A percentile compares a stretch with the other conserved stretches of the same genome.
phyloP scores from a whole-genome alignment of 2,797 vertebrate species.

The Eurystomus glaucurus region DNA sequence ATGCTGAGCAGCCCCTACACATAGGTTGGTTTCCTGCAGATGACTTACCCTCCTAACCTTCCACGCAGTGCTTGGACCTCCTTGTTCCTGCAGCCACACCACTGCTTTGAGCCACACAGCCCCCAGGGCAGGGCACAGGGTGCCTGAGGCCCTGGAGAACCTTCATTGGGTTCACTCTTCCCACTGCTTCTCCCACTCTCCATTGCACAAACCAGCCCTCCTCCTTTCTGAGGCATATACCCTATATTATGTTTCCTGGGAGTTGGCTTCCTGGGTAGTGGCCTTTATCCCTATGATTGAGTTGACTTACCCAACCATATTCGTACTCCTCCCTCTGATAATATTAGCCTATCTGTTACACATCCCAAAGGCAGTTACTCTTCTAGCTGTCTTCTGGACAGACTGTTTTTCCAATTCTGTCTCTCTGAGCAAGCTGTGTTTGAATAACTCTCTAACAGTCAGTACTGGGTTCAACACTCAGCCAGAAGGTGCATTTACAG shows the following conservation, averaged over 20 bases:
- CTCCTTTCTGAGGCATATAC: neutral
- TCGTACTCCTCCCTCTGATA: constrained; percentile 19
- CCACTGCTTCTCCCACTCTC: neutral
- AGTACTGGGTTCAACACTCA: neutral
- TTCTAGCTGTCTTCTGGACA: neutral
- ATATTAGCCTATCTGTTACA: neutral
- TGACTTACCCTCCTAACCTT: neutral
- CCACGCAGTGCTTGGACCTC: rapidly evolving
- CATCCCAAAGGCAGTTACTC: neutral
- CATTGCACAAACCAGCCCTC: neutral
- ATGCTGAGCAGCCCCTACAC: neutral
- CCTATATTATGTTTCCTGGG: neutral
- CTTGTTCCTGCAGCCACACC: rapidly evolving
- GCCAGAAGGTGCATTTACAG: neutral
- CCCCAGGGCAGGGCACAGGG: neutral
- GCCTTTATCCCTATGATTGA: neutral
- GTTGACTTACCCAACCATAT: neutral
- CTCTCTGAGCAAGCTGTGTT: neutral
- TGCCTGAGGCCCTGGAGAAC: neutral
- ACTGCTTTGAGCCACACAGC: neutral
- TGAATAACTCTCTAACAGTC: neutral
- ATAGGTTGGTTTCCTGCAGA: neutral
- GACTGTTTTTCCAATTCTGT: neutral
- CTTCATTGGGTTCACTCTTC: neutral
- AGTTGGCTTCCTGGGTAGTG: neutral